A percentile compares a stretch with the other conserved stretches of the same genome.
Conservation (phyloP, 2,113 vertebrate species). For the Azemiops feae region DNA sequence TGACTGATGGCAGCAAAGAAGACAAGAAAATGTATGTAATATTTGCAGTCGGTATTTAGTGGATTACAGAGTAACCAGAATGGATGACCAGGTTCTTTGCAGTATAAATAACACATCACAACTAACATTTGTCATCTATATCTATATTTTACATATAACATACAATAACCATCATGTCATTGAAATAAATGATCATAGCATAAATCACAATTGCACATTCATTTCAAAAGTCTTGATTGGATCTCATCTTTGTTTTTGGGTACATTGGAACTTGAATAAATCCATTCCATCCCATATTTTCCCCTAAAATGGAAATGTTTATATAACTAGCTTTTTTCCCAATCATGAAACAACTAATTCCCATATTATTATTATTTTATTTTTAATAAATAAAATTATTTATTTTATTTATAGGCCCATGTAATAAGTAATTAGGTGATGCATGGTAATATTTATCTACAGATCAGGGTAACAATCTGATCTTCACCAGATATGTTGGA, state of each 20-base stretch:
- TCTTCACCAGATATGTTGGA: neutral
- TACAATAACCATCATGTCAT: neutral
- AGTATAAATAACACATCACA: neutral
- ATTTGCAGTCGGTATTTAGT: neutral
- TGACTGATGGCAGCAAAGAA: neutral
- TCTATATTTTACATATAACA: neutral
- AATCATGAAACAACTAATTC: neutral
- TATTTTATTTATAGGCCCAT: neutral
- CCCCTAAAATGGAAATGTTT: neutral
- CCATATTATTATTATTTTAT: neutral
- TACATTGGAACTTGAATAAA: neutral
- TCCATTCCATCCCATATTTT: neutral
- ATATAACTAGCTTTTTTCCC: neutral
- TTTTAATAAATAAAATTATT: neutral
- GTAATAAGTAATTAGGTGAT: neutral
- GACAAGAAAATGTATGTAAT: neutral
- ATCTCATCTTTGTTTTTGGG: neutral
- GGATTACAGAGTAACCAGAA: neutral
- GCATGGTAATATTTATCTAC: neutral
- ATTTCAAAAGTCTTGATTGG: neutral
- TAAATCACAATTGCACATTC: neutral
- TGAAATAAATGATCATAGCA: neutral
- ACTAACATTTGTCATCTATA: neutral
- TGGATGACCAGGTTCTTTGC: neutral
- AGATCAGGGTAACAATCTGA: neutral